phyloP scores from a whole-genome alignment of 1,140 invertebrate species.

The Zaprionus camerounensis region DNA sequence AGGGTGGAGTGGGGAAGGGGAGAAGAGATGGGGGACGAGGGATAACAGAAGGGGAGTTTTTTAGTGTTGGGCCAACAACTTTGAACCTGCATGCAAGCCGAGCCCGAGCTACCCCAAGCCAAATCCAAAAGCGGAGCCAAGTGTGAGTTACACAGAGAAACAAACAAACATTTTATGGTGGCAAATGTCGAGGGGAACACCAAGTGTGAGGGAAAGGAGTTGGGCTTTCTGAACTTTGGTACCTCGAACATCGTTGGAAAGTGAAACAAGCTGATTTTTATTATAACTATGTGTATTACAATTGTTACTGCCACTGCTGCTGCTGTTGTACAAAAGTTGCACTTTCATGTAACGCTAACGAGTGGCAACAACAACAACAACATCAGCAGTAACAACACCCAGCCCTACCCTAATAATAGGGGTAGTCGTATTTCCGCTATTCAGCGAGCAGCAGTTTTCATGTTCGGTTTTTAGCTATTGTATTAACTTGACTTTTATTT shows the following conservation, averaged over 20 bases:
- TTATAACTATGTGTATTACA: slow-evolving; percentile 67
- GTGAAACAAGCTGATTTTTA: slow-evolving; percentile 71
- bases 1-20: not conserved
- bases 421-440: slow-evolving; percentile 72
- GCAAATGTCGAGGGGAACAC: not conserved
- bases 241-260: slow-evolving; percentile 39
- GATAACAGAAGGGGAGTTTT: slow-evolving; percentile 18
- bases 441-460: slow-evolving; percentile 45
- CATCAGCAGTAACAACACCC: slow-evolving; percentile 24
- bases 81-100: slow-evolving; percentile 69
- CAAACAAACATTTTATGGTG: slow-evolving; percentile 37
- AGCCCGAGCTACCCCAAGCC: slow-evolving; percentile 16
- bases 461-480: slow-evolving; percentile 68
- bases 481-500: slow-evolving; percentile 79
- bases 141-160: slow-evolving; percentile 56
- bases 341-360: slow-evolving; percentile 74
- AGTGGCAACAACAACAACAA: slow-evolving; percentile 45
- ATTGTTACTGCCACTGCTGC: slow-evolving; percentile 42
- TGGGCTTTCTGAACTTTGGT: slow-evolving; percentile 26
- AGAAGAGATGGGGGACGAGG: slow-evolving; percentile 3
- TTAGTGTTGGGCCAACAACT: slow-evolving; percentile 58
- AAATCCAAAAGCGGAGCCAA: slow-evolving; percentile 28
- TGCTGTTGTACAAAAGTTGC: slow-evolving; percentile 66
- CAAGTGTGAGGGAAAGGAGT: not conserved
- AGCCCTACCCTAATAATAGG: slow-evolving; percentile 64